These are phyloP conservation scores for Tenualosa thibaudeaui DNA, from an alignment of 2,797 vertebrate species.

Conservation along the genomic window DNA sequence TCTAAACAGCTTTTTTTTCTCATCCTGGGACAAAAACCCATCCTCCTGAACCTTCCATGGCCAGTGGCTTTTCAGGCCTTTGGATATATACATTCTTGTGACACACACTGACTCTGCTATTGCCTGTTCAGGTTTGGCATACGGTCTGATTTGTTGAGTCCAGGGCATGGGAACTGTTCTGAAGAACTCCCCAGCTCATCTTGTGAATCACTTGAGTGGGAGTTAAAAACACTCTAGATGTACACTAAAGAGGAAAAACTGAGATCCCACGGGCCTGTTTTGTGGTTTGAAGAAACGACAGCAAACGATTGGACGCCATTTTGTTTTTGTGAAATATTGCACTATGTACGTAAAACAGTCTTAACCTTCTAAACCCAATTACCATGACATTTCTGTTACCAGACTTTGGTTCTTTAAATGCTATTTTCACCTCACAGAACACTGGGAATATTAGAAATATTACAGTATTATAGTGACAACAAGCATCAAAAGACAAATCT, in stretches of 20 bases:
- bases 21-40: neutral
- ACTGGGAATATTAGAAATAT: neutral
- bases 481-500: neutral
- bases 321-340: neutral
- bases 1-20: neutral
- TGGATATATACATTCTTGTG: neutral
- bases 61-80: neutral
- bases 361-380: slow-evolving; percentile 27
- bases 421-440: neutral
- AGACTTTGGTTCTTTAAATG: neutral
- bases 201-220: slow-evolving; percentile 4
- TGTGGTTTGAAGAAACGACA: slow-evolving; percentile 1
- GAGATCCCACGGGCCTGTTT: neutral
- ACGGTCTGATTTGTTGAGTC: neutral
- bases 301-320: neutral
- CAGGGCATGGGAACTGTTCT: slow-evolving; percentile 20
- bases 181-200: neutral
- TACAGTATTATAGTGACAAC: neutral
- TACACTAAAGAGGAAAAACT: neutral
- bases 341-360: neutral
- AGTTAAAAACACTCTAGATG: neutral
- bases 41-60: neutral
- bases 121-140: neutral
- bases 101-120: neutral
- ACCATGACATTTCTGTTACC: slow-evolving; percentile 26